Percentiles rank a stretch among this genome's conserved stretches.
These are phyloP conservation scores for Solenopsis invicta DNA, from an alignment of 1,140 invertebrate genomes.

Conservation along the genomic window DNA sequence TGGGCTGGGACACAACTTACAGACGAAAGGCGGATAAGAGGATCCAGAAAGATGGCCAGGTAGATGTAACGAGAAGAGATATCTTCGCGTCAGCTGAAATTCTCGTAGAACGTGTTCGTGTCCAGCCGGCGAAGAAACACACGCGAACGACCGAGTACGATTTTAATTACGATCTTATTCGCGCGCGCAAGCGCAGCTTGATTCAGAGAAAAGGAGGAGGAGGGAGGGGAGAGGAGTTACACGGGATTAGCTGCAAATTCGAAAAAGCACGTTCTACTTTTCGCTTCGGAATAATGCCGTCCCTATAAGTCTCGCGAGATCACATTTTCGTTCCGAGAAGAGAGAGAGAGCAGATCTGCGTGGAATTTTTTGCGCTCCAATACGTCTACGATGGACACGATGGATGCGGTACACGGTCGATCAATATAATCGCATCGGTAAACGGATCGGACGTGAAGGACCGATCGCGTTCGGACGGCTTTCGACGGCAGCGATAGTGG, in stretches of 20 bases:
- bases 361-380: constrained; percentile 4
- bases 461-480: constrained; percentile 60
- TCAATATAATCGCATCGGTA: constrained; percentile 64
- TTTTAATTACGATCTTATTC: constrained; percentile 57
- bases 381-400: background rate
- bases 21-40: constrained; percentile 70
- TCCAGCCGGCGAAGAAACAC: background rate
- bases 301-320: constrained; percentile 33
- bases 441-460: constrained; percentile 61
- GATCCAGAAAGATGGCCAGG: constrained; percentile 23
- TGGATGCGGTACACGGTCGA: constrained; percentile 27
- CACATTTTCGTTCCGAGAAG: constrained; percentile 43
- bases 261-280: constrained; percentile 35
- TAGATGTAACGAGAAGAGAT: constrained; percentile 44
- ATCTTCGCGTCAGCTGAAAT: constrained; percentile 52
- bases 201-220: background rate
- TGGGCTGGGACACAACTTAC: constrained; percentile 57
- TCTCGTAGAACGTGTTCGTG: constrained; percentile 32
- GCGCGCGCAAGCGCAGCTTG: constrained; percentile 4
- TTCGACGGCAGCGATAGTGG: constrained; percentile 27
- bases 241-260: constrained; percentile 39
- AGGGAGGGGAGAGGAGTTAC: constrained; percentile 26
- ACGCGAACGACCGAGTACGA: constrained; percentile 37
- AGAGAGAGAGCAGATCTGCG: constrained; percentile 33
- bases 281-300: constrained; percentile 11